phyloP scores from a whole-genome alignment of 2,797 vertebrate genomes.

The Orestias chungarensis region DNA sequence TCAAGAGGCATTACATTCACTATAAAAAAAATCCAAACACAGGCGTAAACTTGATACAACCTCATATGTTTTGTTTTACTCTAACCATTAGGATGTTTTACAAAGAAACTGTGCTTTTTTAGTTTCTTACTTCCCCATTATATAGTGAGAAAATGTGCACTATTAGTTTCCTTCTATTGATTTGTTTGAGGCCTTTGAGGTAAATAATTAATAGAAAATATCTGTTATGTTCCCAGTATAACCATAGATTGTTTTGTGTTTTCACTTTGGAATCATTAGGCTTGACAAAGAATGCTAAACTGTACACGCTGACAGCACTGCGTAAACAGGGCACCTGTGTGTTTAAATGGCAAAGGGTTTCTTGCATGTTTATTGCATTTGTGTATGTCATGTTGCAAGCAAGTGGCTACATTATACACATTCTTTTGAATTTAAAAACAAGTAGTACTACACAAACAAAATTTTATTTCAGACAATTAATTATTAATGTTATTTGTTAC shows the following conservation, averaged over 20 bases:
- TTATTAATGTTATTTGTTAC: not conserved
- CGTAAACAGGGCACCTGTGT: constrained; percentile 17
- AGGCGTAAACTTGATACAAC: constrained; percentile 21
- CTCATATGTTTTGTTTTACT: not conserved
- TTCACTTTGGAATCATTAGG: constrained; percentile 23
- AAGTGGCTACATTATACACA: constrained; percentile 5
- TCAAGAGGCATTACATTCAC: constrained; percentile 7
- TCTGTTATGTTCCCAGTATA: constrained; percentile 12
- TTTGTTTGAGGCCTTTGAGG: constrained; percentile 34
- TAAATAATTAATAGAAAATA: constrained; percentile 53
- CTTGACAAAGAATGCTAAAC: constrained; percentile 14
- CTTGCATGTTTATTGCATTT: constrained; percentile 11
- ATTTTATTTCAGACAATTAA: not conserved
- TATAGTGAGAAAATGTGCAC: constrained; percentile 22
- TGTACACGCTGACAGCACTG: constrained; percentile 12
- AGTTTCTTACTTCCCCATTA: constrained; percentile 10
- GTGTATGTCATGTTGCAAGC: constrained; percentile 3
- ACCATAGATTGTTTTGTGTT: constrained; percentile 5
- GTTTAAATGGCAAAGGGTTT: constrained; percentile 14
- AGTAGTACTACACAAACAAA: not conserved
- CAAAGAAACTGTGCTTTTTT: constrained; percentile 1
- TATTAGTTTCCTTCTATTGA: constrained; percentile 41
- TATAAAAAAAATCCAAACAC: constrained; percentile 7
- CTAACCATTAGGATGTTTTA: not conserved
- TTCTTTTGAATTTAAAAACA: not conserved